A percentile compares a stretch with the other conserved stretches of the same genome.
Evolutionary conservation across 2,888 invertebrate genomes (phyloP).

Genomic region (Melinopterus prodromus): DNA sequence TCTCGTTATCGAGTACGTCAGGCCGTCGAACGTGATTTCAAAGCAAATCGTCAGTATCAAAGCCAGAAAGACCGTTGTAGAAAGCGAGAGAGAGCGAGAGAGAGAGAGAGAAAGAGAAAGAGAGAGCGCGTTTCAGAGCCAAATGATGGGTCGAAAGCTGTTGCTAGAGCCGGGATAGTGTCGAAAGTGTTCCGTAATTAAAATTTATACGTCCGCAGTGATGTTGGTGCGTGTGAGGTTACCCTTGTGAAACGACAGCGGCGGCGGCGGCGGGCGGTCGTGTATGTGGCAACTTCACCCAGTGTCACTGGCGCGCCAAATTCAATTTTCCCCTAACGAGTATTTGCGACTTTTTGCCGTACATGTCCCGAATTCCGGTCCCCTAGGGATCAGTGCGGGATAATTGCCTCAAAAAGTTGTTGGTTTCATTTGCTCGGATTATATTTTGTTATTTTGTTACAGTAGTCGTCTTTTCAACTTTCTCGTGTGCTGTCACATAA

Average conservation of each 20-base stretch:
- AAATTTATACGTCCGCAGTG: background rate
- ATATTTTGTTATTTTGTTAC: background rate
- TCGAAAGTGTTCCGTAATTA: slow-evolving; percentile 4
- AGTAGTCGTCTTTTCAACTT: background rate
- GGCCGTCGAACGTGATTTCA: background rate
- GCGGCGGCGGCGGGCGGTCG: background rate
- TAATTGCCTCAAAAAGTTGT: background rate
- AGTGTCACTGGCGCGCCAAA: background rate
- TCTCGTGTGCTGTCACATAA: background rate
- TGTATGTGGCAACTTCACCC: background rate
- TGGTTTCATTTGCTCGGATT: background rate
- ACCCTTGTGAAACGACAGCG: background rate
- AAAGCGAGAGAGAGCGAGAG: background rate
- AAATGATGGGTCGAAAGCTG: no score
- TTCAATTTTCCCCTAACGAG: background rate
- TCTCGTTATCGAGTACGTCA: background rate
- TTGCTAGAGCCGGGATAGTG: background rate
- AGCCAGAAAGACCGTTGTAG: background rate
- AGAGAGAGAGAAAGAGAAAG: background rate
- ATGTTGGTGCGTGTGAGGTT: background rate
- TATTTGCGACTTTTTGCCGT: background rate
- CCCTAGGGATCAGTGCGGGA: background rate
- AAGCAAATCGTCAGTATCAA: background rate
- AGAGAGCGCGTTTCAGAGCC: background rate
- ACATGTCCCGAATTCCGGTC: background rate